phyloP scores from a whole-genome alignment of 1,140 invertebrate genomes.

The Bathynomus jamesi region DNA sequence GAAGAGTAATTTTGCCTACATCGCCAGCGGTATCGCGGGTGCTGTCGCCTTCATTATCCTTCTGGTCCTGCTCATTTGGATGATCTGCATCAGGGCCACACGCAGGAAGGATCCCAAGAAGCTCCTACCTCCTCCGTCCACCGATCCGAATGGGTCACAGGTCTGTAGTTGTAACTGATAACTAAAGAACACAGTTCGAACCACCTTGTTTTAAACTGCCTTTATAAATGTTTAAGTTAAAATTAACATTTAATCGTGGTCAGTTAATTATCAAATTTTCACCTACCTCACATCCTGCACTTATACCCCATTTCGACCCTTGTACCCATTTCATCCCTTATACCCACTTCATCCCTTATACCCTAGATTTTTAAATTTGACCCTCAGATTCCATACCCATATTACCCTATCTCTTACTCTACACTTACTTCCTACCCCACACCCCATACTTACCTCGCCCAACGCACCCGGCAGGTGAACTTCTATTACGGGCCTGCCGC shows the following conservation, averaged over 20 bases:
- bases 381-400: too few species aligned
- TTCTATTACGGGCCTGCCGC: constrained; percentile 89
- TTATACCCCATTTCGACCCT: too few species aligned
- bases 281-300: too few species aligned
- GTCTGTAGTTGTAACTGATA: too few species aligned
- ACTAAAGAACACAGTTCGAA: too few species aligned
- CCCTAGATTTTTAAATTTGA: too few species aligned
- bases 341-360: too few species aligned
- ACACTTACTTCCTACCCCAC: neutral
- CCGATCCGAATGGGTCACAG: constrained; percentile 13
- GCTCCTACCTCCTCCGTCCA: constrained; percentile 5
- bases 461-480: constrained; percentile 67
- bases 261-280: too few species aligned
- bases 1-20: constrained; percentile 89
- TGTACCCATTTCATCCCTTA: too few species aligned
- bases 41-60: constrained; percentile 86
- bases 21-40: constrained; percentile 83
- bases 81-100: constrained; percentile 75
- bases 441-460: neutral
- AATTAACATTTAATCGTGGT: too few species aligned
- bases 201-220: too few species aligned
- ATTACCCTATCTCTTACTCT: neutral
- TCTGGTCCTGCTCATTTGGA: constrained; percentile 86
- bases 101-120: constrained; percentile 20
- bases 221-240: too few species aligned